These are phyloP conservation scores for Neoscelio sp. DNA, from an alignment of 2,888 invertebrate genomes.

Conservation along the genomic window DNA sequence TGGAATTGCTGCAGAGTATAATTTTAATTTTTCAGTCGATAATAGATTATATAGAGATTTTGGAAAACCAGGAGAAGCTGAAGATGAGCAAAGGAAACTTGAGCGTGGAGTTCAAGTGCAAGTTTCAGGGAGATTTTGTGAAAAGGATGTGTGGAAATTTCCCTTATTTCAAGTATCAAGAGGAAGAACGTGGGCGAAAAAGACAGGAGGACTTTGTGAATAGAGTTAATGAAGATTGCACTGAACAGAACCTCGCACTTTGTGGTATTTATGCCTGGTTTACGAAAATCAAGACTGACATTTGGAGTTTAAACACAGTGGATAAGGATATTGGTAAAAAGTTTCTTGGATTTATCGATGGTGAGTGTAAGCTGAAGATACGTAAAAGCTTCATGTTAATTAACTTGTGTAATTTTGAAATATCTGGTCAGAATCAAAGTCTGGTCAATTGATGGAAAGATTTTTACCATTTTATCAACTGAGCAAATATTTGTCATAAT, in stretches of 20 bases:
- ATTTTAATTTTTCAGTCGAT: slow-evolving; percentile 87
- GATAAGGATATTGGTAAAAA: slow-evolving; percentile 79
- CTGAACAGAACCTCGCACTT: slow-evolving; percentile 85
- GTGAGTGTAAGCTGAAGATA: too few relatives aligned
- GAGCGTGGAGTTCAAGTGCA: slow-evolving; percentile 84
- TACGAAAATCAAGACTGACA: slow-evolving; percentile 82
- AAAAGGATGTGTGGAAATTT: slow-evolving; percentile 85
- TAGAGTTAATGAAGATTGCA: slow-evolving; percentile 83
- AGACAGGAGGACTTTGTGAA: slow-evolving; percentile 80
- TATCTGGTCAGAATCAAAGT: too few relatives aligned
- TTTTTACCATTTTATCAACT: too few relatives aligned
- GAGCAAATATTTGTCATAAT: too few relatives aligned
- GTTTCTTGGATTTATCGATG: slow-evolving; percentile 84
- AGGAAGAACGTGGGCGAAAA: slow-evolving; percentile 75
- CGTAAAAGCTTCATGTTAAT: too few relatives aligned
- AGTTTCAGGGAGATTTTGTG: slow-evolving; percentile 84
- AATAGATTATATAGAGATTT: slow-evolving; percentile 83
- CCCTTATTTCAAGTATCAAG: slow-evolving; percentile 83
- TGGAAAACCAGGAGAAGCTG: slow-evolving; percentile 69
- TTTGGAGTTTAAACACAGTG: slow-evolving; percentile 82
- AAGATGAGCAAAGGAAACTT: slow-evolving; percentile 61
- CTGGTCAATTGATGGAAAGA: too few relatives aligned
- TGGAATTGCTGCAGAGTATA: slow-evolving; percentile 86
- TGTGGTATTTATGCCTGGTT: slow-evolving; percentile 82
- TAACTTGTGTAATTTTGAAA: too few relatives aligned